phyloP scores from a whole-genome alignment of 2,888 invertebrate genomes.

The Axea sp. region DNA sequence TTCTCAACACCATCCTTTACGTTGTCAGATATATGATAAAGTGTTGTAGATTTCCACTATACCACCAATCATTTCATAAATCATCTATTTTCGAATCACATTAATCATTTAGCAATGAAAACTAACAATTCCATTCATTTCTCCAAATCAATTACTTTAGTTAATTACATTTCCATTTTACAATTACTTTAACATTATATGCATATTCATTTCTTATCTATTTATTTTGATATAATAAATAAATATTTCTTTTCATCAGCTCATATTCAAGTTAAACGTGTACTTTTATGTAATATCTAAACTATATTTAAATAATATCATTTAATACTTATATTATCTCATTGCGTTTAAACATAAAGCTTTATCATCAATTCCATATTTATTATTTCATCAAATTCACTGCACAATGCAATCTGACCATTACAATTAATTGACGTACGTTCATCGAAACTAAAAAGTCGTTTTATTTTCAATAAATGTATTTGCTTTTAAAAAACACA shows the following conservation, averaged over 20 bases:
- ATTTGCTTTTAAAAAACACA: no score
- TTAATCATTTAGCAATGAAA: constrained; percentile 28
- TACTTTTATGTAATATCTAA: no score
- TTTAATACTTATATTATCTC: constrained; percentile 38
- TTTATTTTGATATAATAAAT: not conserved
- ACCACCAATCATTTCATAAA: constrained; percentile 53
- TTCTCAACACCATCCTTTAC: constrained; percentile 17
- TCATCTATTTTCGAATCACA: constrained; percentile 34
- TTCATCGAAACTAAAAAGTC: constrained; percentile 34
- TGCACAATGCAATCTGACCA: constrained; percentile 31
- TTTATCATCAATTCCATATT: constrained; percentile 24
- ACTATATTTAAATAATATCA: constrained; percentile 21
- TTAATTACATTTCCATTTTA: constrained; percentile 9
- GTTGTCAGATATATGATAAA: constrained; percentile 25
- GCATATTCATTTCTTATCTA: not conserved
- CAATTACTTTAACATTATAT: no score
- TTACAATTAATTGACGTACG: constrained; percentile 37
- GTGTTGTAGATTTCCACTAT: constrained; percentile 35
- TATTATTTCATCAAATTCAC: constrained; percentile 38
- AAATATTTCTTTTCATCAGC: no score
- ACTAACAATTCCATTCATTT: constrained; percentile 19
- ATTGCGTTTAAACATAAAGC: constrained; percentile 36
- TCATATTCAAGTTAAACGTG: no score
- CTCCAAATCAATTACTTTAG: not conserved
- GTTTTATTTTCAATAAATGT: no score